phyloP scores from a whole-genome alignment of 2,888 invertebrate species.

The Julus scandinavius region DNA sequence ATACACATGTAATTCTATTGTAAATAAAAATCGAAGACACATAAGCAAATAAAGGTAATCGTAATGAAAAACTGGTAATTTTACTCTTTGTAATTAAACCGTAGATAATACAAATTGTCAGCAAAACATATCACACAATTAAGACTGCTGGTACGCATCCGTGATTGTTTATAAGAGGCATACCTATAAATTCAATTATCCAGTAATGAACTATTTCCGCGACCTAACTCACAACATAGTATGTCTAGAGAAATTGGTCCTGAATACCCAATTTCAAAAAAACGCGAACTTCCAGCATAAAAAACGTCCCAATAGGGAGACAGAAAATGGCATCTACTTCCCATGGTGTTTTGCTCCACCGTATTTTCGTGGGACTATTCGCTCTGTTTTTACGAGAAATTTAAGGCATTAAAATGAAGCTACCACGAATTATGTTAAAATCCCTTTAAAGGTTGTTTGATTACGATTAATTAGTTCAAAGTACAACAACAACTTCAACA shows the following conservation, averaged over 20 bases:
- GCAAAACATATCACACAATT: not conserved
- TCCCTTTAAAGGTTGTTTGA: not conserved
- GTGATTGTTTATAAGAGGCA: not conserved
- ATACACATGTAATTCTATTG: not conserved
- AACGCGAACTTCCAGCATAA: not conserved
- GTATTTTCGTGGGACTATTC: not conserved
- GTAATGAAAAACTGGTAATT: not conserved
- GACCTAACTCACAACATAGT: too few relatives aligned
- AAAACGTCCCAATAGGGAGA: not conserved
- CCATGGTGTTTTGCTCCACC: not conserved
- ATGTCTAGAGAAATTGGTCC: too few relatives aligned
- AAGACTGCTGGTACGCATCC: not conserved
- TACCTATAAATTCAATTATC: not conserved
- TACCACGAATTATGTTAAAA: not conserved
- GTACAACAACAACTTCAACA: not conserved
- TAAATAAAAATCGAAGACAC: not conserved
- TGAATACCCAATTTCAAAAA: not conserved
- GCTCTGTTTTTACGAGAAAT: not conserved
- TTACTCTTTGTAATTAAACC: not conserved
- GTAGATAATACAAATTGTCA: slow-evolving; percentile 35
- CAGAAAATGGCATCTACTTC: not conserved
- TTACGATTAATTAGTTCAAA: not conserved
- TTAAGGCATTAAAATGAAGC: slow-evolving; percentile 22
- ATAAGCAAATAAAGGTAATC: not conserved
- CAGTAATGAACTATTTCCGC: not conserved